Evolutionary conservation across 2,113 vertebrate genomes (phyloP).

Genomic region (Lipophrys pholis): DNA sequence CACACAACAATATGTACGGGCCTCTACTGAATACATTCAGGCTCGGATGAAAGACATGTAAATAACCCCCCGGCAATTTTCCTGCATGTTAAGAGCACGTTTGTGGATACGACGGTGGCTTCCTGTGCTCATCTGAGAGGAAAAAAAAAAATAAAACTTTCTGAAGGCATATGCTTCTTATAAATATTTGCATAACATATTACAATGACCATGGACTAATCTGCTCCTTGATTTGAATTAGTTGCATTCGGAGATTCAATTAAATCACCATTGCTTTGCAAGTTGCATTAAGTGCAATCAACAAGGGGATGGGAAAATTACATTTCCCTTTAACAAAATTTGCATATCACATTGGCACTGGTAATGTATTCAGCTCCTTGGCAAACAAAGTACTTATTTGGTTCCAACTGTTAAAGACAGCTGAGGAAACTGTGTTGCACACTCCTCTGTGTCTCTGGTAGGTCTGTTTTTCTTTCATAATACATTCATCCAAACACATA

Average conservation of each 20-base stretch:
- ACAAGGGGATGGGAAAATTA: slow-evolving; percentile 63
- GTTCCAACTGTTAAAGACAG: slow-evolving; percentile 63
- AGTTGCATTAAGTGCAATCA: slow-evolving; percentile 72
- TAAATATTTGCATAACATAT: slow-evolving; percentile 73
- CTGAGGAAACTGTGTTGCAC: slow-evolving; percentile 44
- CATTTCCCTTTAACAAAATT: slow-evolving; percentile 70
- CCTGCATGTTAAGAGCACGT: slow-evolving; percentile 23
- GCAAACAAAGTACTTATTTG: slow-evolving; percentile 48
- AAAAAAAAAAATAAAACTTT: slow-evolving; percentile 36
- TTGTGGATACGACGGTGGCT: slow-evolving; percentile 11
- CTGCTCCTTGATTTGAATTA: slow-evolving; percentile 72
- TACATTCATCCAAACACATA: slow-evolving; percentile 25
- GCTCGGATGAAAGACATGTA: slow-evolving; percentile 25
- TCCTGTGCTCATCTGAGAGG: slow-evolving; percentile 37
- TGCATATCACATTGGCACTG: slow-evolving; percentile 66
- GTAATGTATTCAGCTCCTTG: slow-evolving; percentile 57
- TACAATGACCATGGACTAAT: slow-evolving; percentile 61
- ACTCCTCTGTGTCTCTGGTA: slow-evolving; percentile 9
- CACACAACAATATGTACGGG: slow-evolving; percentile 3
- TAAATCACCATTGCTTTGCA: slow-evolving; percentile 72
- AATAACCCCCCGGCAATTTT: slow-evolving; percentile 19
- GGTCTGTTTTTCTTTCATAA: slow-evolving; percentile 25
- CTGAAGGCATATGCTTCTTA: slow-evolving; percentile 52
- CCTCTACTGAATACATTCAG: slow-evolving; percentile 15
- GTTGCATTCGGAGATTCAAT: slow-evolving; percentile 70